Percentiles rank a stretch among this genome's conserved stretches.
phyloP scores from a whole-genome alignment of 1,140 invertebrate genomes.

The Sycophila sp. region DNA sequence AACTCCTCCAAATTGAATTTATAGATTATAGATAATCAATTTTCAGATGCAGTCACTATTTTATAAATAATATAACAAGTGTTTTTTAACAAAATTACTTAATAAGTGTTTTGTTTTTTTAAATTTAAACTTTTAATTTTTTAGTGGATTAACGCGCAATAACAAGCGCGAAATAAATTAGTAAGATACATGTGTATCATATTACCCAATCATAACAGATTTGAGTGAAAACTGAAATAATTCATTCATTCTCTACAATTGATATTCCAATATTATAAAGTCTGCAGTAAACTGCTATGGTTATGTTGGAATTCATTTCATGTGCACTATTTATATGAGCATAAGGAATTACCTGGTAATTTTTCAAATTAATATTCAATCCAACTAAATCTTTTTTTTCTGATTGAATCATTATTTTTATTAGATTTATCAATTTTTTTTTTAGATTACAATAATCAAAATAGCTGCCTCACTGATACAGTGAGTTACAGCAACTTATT shows the following conservation, averaged over 20 bases:
- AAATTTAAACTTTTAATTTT: too few relatives aligned
- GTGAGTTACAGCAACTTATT: slow-evolving; percentile 57
- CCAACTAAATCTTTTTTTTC: slow-evolving; percentile 25
- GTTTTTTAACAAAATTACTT: slow-evolving; percentile 29
- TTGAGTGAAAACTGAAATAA: slow-evolving; percentile 4
- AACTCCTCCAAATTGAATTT: slow-evolving; percentile 6
- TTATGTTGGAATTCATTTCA: slow-evolving; percentile 27
- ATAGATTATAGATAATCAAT: slow-evolving; percentile 13
- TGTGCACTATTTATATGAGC: slow-evolving; percentile 17
- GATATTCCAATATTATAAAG: slow-evolving; percentile 28
- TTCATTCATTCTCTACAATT: slow-evolving; percentile 24
- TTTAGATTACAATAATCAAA: slow-evolving; percentile 56
- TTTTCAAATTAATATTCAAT: slow-evolving; percentile 26
- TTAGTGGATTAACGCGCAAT: slow-evolving; percentile 8
- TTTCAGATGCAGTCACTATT: neutral
- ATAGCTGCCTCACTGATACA: slow-evolving; percentile 64
- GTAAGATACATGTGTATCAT: slow-evolving; percentile 1
- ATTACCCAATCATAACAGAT: neutral
- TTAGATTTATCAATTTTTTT: slow-evolving; percentile 59
- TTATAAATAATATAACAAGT: slow-evolving; percentile 13
- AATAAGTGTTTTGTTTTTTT: slow-evolving; percentile 34
- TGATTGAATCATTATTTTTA: slow-evolving; percentile 37
- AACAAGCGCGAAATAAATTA: too few relatives aligned
- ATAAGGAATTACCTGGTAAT: slow-evolving; percentile 12
- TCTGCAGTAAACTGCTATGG: slow-evolving; percentile 26